Percentiles rank a stretch among this genome's conserved stretches.
Conservation (phyloP, 2,888 invertebrate genomes). For the Plemyria rubiginata region DNA sequence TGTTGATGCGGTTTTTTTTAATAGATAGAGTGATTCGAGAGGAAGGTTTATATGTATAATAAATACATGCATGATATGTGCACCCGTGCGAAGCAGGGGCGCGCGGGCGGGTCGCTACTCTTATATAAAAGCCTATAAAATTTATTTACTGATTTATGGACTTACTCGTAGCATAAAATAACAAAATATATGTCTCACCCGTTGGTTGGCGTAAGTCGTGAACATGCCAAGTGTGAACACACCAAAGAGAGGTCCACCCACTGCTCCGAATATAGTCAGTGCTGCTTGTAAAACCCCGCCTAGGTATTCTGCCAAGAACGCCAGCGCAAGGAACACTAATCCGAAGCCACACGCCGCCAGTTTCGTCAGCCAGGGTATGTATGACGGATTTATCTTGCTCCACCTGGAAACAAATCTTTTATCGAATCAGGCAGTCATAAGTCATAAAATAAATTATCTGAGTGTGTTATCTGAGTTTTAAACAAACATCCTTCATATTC, state of each 20-base stretch:
- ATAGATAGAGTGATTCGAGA: no score
- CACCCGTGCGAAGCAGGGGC: no score
- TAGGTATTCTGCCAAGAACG: slow-evolving; percentile 92
- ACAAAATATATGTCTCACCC: slow-evolving; percentile 67
- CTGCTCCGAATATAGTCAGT: slow-evolving; percentile 93
- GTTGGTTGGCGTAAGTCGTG: slow-evolving; percentile 89
- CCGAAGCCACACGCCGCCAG: slow-evolving; percentile 90
- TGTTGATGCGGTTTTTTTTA: no score
- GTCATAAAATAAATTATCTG: no score
- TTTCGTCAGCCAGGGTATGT: slow-evolving; percentile 85
- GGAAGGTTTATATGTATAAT: no score
- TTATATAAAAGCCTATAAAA: no score
- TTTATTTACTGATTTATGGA: no score
- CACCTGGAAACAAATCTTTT: slow-evolving; percentile 54
- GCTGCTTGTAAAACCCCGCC: slow-evolving; percentile 95
- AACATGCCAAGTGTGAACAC: slow-evolving; percentile 95
- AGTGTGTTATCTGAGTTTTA: no score
- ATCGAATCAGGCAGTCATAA: neutral
- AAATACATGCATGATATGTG: no score
- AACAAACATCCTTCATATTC: no score
- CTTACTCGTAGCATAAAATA: no score
- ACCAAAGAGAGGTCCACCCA: slow-evolving; percentile 94
- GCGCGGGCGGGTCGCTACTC: no score
- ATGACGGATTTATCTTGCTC: slow-evolving; percentile 59
- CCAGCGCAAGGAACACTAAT: slow-evolving; percentile 90